A percentile compares a stretch with the other conserved stretches of the same genome.
Evolutionary conservation across 2,888 invertebrate genomes (phyloP).

Genomic region (Hipparchia sbordonii): DNA sequence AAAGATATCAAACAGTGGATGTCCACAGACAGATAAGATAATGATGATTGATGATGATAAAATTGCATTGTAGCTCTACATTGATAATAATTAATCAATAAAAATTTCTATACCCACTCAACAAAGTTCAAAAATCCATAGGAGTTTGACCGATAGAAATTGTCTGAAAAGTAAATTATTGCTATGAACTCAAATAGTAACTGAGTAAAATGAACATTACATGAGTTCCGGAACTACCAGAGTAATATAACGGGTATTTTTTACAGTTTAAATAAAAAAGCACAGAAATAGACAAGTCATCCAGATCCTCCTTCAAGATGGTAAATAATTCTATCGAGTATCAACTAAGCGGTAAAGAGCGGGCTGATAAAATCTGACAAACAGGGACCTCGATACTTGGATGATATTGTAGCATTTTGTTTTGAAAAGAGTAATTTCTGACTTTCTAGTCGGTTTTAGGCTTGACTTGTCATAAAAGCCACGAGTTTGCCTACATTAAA

Average conservation of each 20-base stretch:
- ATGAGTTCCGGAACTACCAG: neutral
- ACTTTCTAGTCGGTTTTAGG: no score
- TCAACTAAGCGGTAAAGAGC: no score
- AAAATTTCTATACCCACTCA: neutral
- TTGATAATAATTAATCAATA: neutral
- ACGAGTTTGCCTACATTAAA: no score
- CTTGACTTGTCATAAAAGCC: no score
- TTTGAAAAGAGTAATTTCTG: no score
- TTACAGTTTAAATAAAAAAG: neutral
- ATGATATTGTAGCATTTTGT: no score
- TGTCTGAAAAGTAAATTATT: neutral
- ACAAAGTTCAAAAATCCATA: neutral
- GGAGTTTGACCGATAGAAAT: neutral
- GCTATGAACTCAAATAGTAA: neutral
- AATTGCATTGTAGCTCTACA: neutral
- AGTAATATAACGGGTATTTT: neutral
- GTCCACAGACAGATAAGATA: no score
- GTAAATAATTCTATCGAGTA: neutral
- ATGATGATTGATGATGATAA: neutral
- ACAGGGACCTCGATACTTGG: neutral
- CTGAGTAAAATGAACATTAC: neutral
- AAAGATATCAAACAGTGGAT: no score
- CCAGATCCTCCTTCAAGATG: neutral
- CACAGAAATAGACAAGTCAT: neutral
- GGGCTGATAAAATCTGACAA: neutral